Conservation (phyloP, 2,888 invertebrate genomes). For the Mythimna impura region DNA sequence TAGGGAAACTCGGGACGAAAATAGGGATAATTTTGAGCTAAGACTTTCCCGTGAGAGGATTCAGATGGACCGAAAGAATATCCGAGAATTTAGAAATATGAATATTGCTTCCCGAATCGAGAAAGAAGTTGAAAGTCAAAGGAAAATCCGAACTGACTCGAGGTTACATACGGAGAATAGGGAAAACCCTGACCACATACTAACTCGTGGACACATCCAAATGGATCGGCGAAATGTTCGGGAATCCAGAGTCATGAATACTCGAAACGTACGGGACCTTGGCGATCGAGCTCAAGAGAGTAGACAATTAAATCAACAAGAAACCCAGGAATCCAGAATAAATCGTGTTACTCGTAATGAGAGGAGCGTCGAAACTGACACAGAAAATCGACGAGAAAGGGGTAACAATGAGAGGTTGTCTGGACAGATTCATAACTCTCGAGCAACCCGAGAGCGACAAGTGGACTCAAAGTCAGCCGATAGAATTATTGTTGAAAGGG, state of each 20-base stretch:
- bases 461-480: constrained; percentile 30
- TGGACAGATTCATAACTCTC: constrained; percentile 27
- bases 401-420: constrained; percentile 35
- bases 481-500: constrained; percentile 27
- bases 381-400: constrained; percentile 24
- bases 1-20: constrained; percentile 12
- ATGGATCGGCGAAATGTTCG: constrained; percentile 32
- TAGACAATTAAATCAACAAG: constrained; percentile 15
- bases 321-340: constrained; percentile 15
- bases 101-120: constrained; percentile 3
- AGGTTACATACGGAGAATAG: constrained; percentile 5
- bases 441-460: constrained; percentile 17
- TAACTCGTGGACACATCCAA: constrained; percentile 27
- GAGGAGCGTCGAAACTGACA: constrained; percentile 8
- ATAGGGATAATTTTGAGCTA: constrained; percentile 18
- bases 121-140: neutral
- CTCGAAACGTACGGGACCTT: neutral
- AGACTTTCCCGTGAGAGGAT: constrained; percentile 17
- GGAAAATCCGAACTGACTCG: constrained; percentile 1
- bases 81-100: constrained; percentile 25
- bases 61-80: constrained; percentile 18
- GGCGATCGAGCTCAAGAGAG: constrained; percentile 13
- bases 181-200: constrained; percentile 25
- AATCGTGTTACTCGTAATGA: constrained; percentile 15
- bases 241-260: constrained; percentile 26